Evolutionary conservation across 2,888 invertebrate genomes (phyloP), one percentile per base, ranked within the genome.

Genomic region (Cenopis cana): DNA sequence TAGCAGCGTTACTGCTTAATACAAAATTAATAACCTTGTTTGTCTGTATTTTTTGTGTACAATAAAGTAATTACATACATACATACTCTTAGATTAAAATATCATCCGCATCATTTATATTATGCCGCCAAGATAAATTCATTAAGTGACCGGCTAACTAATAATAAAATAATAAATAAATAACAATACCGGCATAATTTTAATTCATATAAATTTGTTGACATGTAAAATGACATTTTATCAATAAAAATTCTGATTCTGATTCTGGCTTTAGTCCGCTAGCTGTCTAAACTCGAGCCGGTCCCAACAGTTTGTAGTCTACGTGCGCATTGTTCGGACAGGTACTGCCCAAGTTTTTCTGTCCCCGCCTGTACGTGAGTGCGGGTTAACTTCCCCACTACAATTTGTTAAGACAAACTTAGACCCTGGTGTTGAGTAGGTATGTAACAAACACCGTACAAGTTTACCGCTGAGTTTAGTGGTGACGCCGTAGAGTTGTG

Each of bases 261-360:
- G n/a, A n/a, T n/a, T n/a, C n/a, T n/a, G 10, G 20, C 1, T 20
- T 9, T 11, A 54, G 3, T 10, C 18, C 72, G 72, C 72, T 68
- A 38, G 10, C 18, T 29, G 18, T 11, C 11, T 9, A 57, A 1
- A n/a, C 69, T 80, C 79, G 56, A 0, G 18, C 76, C 79, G 74
- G 18, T 24, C 60, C 12, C 18, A 57, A 79, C 78, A 77, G 80
- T 82, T 81, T 78, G 79, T 86, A 88, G 82, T 86, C 84, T 82
- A 81, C 85, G 82, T 81, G 84, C 80, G 78, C 84, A 82, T 84
- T 85, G 85, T 86, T 83, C 79, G 81, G 85, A 85, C 86, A 87
- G 84, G 85, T 86, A 86, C 80, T 74, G 76, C 78, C 77, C 72
- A 87, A 84, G 80, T 85, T 86, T 86, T 85, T 84, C 81, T 80